Evolutionary conservation across 2,888 invertebrate genomes (phyloP), one percentile per base, ranked within the genome.

Genomic region (Blastobasis adustella): DNA sequence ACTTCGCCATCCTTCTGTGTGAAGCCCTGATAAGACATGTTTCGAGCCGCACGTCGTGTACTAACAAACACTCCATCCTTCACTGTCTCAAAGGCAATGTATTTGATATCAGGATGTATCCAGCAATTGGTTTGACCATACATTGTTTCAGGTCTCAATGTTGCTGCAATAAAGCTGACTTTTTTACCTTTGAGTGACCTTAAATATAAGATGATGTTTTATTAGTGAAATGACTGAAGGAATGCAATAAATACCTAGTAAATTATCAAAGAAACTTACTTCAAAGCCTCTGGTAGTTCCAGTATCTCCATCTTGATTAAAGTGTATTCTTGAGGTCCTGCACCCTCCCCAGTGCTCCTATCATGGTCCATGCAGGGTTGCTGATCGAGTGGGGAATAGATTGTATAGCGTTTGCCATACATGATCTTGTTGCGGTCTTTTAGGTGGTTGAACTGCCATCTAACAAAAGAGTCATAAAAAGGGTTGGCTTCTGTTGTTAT

Each of bases 361-460:
- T 99, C 99, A 75, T 99, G 99, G 80, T 99, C 99, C 99, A 99
- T 99, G 76, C 99, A 99, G 0, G 99, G 99, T 76, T 99, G 99
- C 6, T 94, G 94, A 83, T 99, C 99, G 69, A 95, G 92, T 0
- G 98, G 98, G 0, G 98, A 99, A 81, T 92, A 99, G 60, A 99
- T 95, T 0, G 98, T 98, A 73, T 98, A 95, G 5, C 99, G 91
- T 86, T 99, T 99, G 10, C 99, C 99, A 86, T 96, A 99, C 87
- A 96, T 93, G 38, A 99, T 93, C 84, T 98, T 98, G 57, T 96
- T 95, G 47, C 93, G 91, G 55, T 93, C 93, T 73, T 93, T 96
- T 37, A 99, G 87, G 59, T 94, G 93, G 54, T 93, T 81, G 78
- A 96, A 99, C 79, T 99, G 99, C 99, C 99, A 99, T 53, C 95